Evolutionary conservation across 30 jellyfish, hydroid and myxozoan species (phyloP), one percentile per base, ranked within the genome.

Genomic region (Calvadosia cruxmelitensis): DNA sequence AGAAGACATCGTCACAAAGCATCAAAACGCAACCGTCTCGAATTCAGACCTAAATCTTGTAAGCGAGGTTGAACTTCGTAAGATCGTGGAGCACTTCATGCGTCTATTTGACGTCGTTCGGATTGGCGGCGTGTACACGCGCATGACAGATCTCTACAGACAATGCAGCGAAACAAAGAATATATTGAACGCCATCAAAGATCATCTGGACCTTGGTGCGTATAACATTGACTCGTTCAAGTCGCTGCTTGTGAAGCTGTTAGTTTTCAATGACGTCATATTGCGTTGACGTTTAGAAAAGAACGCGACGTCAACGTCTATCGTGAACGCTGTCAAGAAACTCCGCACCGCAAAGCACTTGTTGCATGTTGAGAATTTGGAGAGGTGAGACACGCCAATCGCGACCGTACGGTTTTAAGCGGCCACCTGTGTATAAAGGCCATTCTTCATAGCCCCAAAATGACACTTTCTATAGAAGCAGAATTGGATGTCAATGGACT

Each of bases 311-410:
- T 75, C 84, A 2, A 75, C 82, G 3, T 67, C 70, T 33, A 72
- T 87, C 5, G 94, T 87, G 29, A 77, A 87, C 35, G 80, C 93
- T 15, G 80, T 87, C 28, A 94, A 93, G 49, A 78, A 88, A 34
- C 76, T 87, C 20, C 84, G 92, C n/a, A 75, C 79, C 29, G 93
- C 94, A 26, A 80, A 71, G 49, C 88, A 87, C 27, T 81, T 80
- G 26, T 81, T 87, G 23, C 94, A 81, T 73, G 72, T 81, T 27
- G 73, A 76, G 0, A 82, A 87, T 53, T 27, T 87, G 16, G 94
- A 87, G 29, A 76, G 93, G 97, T 87, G 51, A 31, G 94, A 20
- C n/a, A n/a, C n/a, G n/a, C n/a, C n/a, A n/a, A n/a, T n/a, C n/a
- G n/a, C n/a, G n/a, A n/a, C n/a, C n/a, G n/a, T n/a, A n/a, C n/a